Evolutionary conservation across 2,888 invertebrate species (phyloP).

Genomic region (Sceliomorpha sp.): DNA sequence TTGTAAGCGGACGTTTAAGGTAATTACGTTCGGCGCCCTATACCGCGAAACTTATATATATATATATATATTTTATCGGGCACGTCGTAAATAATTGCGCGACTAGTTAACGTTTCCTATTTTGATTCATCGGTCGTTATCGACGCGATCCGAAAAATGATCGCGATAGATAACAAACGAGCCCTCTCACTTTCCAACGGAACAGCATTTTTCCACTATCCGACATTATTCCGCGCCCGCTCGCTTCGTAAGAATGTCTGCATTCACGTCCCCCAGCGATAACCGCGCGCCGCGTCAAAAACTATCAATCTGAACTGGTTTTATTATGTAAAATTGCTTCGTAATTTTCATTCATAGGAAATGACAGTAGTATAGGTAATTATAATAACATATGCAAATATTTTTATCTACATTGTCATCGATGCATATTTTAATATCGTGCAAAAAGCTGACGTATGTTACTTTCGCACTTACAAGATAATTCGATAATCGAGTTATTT

Average conservation of each 20-base stretch:
- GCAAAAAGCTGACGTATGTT: no score
- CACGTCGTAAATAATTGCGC: not conserved
- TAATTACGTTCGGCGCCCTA: no score
- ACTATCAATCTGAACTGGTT: conserved; percentile 43
- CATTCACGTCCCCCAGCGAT: conserved; percentile 56
- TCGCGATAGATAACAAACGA: conserved; percentile 28
- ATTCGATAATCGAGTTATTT: no score
- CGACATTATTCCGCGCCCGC: conserved; percentile 28
- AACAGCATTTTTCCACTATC: conserved; percentile 30
- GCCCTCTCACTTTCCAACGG: conserved; percentile 46
- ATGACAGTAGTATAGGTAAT: no score
- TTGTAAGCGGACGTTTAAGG: no score
- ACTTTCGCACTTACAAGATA: no score
- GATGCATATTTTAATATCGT: no score
- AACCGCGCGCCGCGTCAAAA: conserved; percentile 43
- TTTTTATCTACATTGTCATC: no score
- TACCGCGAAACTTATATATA: no score
- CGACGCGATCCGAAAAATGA: conserved; percentile 30
- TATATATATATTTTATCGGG: not conserved
- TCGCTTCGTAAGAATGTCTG: conserved; percentile 28
- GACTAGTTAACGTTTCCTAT: not conserved
- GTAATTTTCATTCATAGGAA: not conserved
- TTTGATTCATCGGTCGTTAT: conserved; percentile 35
- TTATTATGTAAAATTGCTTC: conserved; percentile 7
- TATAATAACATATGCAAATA: no score